These are phyloP conservation scores for Amblyopsis rosae DNA, from an alignment of 2,113 vertebrate species.

Conservation along the genomic window DNA sequence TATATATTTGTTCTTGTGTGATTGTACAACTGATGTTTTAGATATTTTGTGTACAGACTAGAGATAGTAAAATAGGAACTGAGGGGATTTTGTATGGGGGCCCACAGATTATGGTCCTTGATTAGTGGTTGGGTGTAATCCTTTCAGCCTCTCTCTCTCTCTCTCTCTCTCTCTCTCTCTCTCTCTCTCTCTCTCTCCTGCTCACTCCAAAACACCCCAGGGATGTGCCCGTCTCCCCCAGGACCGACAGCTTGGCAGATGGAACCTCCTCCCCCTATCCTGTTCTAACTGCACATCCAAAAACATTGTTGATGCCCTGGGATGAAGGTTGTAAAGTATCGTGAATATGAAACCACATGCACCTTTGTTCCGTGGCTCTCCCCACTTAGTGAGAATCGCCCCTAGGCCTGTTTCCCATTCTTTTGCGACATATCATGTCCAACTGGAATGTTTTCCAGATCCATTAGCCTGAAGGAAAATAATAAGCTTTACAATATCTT, in stretches of 20 bases:
- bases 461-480: slow-evolving; percentile 68
- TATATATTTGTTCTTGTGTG: slow-evolving; percentile 50
- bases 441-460: slow-evolving; percentile 72
- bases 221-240: slow-evolving; percentile 77
- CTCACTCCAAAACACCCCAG: slow-evolving; percentile 74
- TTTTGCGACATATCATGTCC: slow-evolving; percentile 65
- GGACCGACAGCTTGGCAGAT: slow-evolving; percentile 80
- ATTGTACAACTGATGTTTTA: slow-evolving; percentile 8
- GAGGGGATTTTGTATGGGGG: slow-evolving; percentile 71
- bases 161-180: slow-evolving; percentile 15
- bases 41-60: slow-evolving; percentile 34
- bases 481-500: slow-evolving; percentile 62
- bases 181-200: slow-evolving; percentile 48
- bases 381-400: slow-evolving; percentile 75
- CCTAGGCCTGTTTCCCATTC: slow-evolving; percentile 71
- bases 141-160: slow-evolving; percentile 70
- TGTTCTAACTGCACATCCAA: slow-evolving; percentile 64
- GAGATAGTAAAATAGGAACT: slow-evolving; percentile 58
- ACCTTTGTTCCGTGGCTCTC: slow-evolving; percentile 76
- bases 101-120: slow-evolving; percentile 79
- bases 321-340: slow-evolving; percentile 76
- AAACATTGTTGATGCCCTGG: slow-evolving; percentile 74
- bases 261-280: slow-evolving; percentile 69
- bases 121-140: slow-evolving; percentile 83
- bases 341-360: slow-evolving; percentile 76